Conservation (phyloP, 2,797 vertebrate genomes). For the Macrochelys suwanniensis region DNA sequence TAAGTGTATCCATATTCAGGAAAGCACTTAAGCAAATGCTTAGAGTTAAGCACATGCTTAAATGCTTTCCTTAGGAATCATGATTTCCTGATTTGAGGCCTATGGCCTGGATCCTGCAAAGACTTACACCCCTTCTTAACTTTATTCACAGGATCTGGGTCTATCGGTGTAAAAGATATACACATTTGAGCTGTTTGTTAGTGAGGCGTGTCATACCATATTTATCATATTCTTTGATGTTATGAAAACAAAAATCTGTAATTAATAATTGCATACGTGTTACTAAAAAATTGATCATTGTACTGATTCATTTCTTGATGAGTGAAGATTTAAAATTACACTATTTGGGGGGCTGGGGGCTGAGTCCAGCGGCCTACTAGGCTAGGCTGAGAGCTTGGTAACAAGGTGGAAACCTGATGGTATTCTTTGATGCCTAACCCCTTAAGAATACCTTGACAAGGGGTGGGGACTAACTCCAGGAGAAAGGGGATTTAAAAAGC, state of each 20-base stretch:
- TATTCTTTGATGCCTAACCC: neutral
- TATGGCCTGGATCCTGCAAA: conserved; percentile 1
- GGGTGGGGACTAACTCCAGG: neutral
- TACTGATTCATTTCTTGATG: neutral
- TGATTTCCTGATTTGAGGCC: neutral
- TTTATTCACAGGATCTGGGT: neutral
- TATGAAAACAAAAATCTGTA: neutral
- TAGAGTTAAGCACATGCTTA: neutral
- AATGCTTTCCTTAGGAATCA: neutral
- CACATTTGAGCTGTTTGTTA: neutral
- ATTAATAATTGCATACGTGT: neutral
- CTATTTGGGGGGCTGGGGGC: neutral
- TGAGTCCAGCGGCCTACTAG: neutral
- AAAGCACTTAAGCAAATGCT: conserved; percentile 27
- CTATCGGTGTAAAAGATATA: neutral
- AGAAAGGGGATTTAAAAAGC: neutral
- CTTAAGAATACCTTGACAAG: neutral
- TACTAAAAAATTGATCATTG: neutral
- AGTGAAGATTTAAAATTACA: neutral
- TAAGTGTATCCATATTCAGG: conserved; percentile 1
- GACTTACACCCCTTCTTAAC: neutral
- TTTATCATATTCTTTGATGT: neutral
- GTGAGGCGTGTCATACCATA: neutral
- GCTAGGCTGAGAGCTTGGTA: neutral
- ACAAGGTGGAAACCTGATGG: neutral